phyloP scores from a whole-genome alignment of 1,140 invertebrate species.

The Drosophila repleta region DNA sequence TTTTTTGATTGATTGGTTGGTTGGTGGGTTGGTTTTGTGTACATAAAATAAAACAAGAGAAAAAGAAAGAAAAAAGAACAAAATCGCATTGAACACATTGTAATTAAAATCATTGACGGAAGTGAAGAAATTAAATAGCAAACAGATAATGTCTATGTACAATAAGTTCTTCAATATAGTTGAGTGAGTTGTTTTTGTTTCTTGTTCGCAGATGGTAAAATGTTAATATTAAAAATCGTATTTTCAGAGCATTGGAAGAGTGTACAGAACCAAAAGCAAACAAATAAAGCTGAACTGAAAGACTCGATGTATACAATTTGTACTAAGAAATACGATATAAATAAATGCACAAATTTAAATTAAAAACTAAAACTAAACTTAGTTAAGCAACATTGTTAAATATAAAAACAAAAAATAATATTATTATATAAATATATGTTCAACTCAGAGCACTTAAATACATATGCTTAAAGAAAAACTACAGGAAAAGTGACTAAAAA shows the following conservation, averaged over 20 bases:
- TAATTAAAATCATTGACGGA: slow-evolving; percentile 48
- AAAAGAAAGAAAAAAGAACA: slow-evolving; percentile 77
- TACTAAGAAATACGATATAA: slow-evolving; percentile 34
- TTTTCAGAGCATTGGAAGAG: slow-evolving; percentile 4
- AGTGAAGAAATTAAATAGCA: slow-evolving; percentile 28
- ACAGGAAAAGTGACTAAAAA: slow-evolving; percentile 25
- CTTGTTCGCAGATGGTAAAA: neutral
- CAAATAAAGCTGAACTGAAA: slow-evolving; percentile 28
- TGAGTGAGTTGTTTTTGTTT: slow-evolving; percentile 4
- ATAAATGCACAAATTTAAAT: slow-evolving; percentile 73
- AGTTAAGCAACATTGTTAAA: slow-evolving; percentile 34
- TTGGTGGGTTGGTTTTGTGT: slow-evolving; percentile 74
- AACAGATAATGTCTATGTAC: slow-evolving; percentile 27
- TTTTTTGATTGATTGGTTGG: slow-evolving; percentile 52
- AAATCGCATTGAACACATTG: slow-evolving; percentile 71
- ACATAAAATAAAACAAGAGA: slow-evolving; percentile 82
- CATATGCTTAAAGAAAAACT: slow-evolving; percentile 46
- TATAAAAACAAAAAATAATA: slow-evolving; percentile 25
- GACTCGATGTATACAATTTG: slow-evolving; percentile 18
- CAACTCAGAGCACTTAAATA: slow-evolving; percentile 25
- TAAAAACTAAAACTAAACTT: slow-evolving; percentile 31
- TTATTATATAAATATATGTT: slow-evolving; percentile 43
- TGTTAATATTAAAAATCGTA: slow-evolving; percentile 13
- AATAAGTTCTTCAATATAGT: neutral
- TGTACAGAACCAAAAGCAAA: slow-evolving; percentile 31